Base-by-base conservation (phyloP, 2,797 vertebrate genomes). In the Cyprinodon diabolis region DNA sequence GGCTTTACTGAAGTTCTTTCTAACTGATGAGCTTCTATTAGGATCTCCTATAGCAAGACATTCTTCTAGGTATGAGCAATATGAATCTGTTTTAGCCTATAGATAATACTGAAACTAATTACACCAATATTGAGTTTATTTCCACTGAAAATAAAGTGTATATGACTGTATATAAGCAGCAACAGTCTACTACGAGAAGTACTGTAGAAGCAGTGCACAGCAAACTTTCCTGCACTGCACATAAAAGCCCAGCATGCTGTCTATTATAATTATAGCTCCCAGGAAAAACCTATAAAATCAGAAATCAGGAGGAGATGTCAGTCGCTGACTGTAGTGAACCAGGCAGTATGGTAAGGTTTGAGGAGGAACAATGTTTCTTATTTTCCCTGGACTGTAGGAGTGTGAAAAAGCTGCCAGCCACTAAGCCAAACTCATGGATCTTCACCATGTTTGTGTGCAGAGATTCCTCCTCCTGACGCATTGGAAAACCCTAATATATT, bases 261-360 rank as follows among this genome's bases (percentile, higher is more conserved):
- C 51, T 45, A 21, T 35, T 30, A 62, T 67, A 68, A 68, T 62
- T 52, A 30, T 51, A 62, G 66, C 66, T 62, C 37, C 47, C 66
- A 62, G 56, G 57, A 51, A 69, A 60, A 62, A 25, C 35, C 51
- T 55, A 37, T 40, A 72, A 43, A 47, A 14, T 52, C 52, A 17
- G 12, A 52, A n/a, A 66, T 45, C 56, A 68, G 47, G 48, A 68
- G 47, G 48, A 52, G 30, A 52, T 43, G 37, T 30, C 66, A 52
- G 49, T 54, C 55, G 19, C 52, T 60, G 14, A 48, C 52, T n/a
- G 52, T 35, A n/a, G 35, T 62, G 37, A 37, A 69, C 17, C 66
- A 60, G 66, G 52, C 14, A 58, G 47, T 25, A 30, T 23, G 25
- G 62, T 11, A 62, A 51, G 66, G 49, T 60, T 45, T 58, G 43